A percentile compares a stretch with the other conserved stretches of the same genome.
Evolutionary conservation across 2,113 vertebrate species (phyloP).

Genomic region (Carettochelys insculpta): DNA sequence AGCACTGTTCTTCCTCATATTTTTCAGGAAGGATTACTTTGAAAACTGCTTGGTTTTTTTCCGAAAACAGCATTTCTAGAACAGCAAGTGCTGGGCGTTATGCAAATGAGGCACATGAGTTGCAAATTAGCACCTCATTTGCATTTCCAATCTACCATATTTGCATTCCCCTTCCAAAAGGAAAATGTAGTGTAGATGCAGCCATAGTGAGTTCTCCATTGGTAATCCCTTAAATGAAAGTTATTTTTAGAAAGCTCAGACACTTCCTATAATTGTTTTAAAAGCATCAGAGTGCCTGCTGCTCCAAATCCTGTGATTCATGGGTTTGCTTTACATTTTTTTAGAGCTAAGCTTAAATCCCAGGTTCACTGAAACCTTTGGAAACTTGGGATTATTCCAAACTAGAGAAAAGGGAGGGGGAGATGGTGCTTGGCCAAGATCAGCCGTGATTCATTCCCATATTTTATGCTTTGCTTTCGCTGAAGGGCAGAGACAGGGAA

Average conservation of each 20-base stretch:
- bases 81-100: too few relatives aligned
- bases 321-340: constrained; percentile 63
- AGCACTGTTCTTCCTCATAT: too few relatives aligned
- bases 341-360: constrained; percentile 66
- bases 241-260: constrained; percentile 67
- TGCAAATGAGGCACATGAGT: too few relatives aligned
- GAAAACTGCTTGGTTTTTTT: too few relatives aligned
- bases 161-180: too few relatives aligned
- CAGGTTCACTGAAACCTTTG: constrained; percentile 69
- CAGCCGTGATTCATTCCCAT: constrained; percentile 73
- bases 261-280: constrained; percentile 69
- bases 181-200: too few relatives aligned
- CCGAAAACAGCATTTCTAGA: too few relatives aligned
- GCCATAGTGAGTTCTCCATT: constrained; percentile 45
- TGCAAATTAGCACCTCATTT: too few relatives aligned
- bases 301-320: constrained; percentile 66
- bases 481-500: constrained; percentile 70
- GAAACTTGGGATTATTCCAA: constrained; percentile 73
- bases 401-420: constrained; percentile 67
- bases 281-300: constrained; percentile 53
- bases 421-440: constrained; percentile 70
- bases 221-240: constrained; percentile 32
- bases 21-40: too few relatives aligned
- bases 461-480: constrained; percentile 66
- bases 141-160: too few relatives aligned